Base-by-base conservation (phyloP, 2,888 invertebrate species). In the Aspidiotus destructor region DNA sequence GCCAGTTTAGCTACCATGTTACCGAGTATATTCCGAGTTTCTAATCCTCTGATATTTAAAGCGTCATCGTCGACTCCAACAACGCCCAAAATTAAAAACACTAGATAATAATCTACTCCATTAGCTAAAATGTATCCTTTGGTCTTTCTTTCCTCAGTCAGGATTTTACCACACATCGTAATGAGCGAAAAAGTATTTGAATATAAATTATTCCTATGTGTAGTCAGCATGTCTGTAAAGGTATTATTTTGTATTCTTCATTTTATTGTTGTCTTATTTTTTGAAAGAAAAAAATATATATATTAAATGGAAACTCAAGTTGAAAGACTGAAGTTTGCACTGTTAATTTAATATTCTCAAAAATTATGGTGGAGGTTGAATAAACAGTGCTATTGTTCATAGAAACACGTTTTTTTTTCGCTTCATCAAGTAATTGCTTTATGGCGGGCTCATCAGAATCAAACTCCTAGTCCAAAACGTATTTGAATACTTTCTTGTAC, bases 1-100 rank as follows among this genome's bases (percentile, higher is more conserved):
- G 83, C 84, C 53, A 85, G 86, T 62, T 81, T 96, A 69, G 87
- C 92, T 5, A 85, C 87, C 68, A 90, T 97, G 87, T 82, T 97
- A 73, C 93, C 96, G 40, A 85, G 87, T 75, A 93, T 97, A 73
- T 98, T 97, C 79, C 84, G 95, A 72, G 86, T 94, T 54, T 92
- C 95, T n/a, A 96, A 93, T 81, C 94, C 96, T 5, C 84, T 96
- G 74, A 86, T 90, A 75, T 83, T 87, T 73, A 86, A 85, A 73
- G 81, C 81, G 71, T 77, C 70, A 78, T 62, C 69, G 7, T 62
- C 69, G 7, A 62, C 62, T 3, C 69, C 69, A 1, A 28, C 62
- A 8, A 54, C 62, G 9, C 69, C 62, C 15, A 69, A 69, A 57
- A 69, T 16, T 69, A 69, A 62, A 53, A 15, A 40, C 11, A 13